These are phyloP conservation scores for Acleris cristana DNA, from an alignment of 2,888 invertebrate species.

Conservation along the genomic window DNA sequence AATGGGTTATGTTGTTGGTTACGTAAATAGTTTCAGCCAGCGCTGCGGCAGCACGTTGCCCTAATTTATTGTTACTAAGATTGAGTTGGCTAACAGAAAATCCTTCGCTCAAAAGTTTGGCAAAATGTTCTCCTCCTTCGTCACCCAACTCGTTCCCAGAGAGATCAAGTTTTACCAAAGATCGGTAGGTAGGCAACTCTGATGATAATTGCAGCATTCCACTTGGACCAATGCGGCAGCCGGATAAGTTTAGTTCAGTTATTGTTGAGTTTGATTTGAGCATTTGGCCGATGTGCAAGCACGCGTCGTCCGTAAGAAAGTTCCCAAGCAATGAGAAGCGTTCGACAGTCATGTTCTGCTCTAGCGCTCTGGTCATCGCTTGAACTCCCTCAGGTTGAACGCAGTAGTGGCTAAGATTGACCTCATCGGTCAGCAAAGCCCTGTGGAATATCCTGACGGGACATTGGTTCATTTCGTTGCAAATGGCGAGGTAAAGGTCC, in stretches of 20 bases:
- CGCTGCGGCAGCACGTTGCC: conserved; percentile 45
- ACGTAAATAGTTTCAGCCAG: conserved; percentile 49
- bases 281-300: conserved; percentile 57
- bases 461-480: conserved; percentile 51
- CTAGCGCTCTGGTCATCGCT: conserved; percentile 54
- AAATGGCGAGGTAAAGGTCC: conserved; percentile 52
- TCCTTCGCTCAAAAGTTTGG: conserved; percentile 46
- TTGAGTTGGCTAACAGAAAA: conserved; percentile 43
- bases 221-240: conserved; percentile 56
- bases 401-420: conserved; percentile 55
- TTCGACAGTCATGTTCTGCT: conserved; percentile 51
- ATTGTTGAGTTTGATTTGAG: conserved; percentile 50
- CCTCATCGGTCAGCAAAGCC: conserved; percentile 47
- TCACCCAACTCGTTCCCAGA: conserved; percentile 54
- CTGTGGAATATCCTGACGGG: conserved; percentile 53
- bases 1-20: conserved; percentile 48
- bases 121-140: conserved; percentile 49
- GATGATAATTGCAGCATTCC: conserved; percentile 49
- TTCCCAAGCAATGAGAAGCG: conserved; percentile 53
- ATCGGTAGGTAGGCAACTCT: conserved; percentile 45
- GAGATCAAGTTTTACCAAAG: conserved; percentile 48
- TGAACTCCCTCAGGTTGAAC: conserved; percentile 51
- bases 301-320: conserved; percentile 55
- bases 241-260: conserved; percentile 50
- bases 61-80: conserved; percentile 54